Base-by-base conservation (phyloP, 2,113 vertebrate species). In the Ammospiza nelsoni region DNA sequence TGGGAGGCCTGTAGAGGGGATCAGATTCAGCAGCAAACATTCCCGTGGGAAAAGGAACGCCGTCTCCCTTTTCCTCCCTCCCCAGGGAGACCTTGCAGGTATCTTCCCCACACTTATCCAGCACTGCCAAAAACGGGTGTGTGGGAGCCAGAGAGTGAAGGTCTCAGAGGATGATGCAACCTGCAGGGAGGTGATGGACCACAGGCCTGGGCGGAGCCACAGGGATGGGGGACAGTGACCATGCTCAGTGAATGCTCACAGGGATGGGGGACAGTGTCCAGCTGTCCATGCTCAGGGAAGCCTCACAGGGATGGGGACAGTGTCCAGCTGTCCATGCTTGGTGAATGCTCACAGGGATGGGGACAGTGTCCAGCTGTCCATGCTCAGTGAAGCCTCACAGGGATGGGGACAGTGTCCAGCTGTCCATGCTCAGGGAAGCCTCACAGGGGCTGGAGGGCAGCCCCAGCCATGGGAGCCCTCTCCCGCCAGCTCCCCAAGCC, bases 1-100 rank as follows among this genome's bases (percentile, higher is more conserved):
- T 52, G 69, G 31, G 11, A 46, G 43, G 23, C 14, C n/a, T 0
- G 0, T 0, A 21, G 39, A 54, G 28, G 21, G 22, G 28, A 58
- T 44, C 19, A 21, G 43, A 51, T 15, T 76, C 37, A 3, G 29
- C 37, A 46, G 79, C 9, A 41, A 73, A 75, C 3, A 0, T 88
- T 94, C 73, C 80, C 4, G 1, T 87, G 77, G 81, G 62, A 83
- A 85, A 59, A 91, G 63, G n/a, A 84, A 84, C 0, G 4, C 24
- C 0, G 5, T 33, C 23, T 92, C 65, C 67, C 49, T 94, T 68
- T 66, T 89, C 62, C 66, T 81, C 24, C 66, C 84, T 73, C 63
- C 3, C 1, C n/a, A 80, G 65, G 85, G 94, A 92, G 90, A 94
- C 87, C 95, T 93, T 73, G 67, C 44, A 79, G 75, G 27, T 81